Evolutionary conservation across 2,888 invertebrate genomes (phyloP).

Genomic region (Chrysodeixis includens): DNA sequence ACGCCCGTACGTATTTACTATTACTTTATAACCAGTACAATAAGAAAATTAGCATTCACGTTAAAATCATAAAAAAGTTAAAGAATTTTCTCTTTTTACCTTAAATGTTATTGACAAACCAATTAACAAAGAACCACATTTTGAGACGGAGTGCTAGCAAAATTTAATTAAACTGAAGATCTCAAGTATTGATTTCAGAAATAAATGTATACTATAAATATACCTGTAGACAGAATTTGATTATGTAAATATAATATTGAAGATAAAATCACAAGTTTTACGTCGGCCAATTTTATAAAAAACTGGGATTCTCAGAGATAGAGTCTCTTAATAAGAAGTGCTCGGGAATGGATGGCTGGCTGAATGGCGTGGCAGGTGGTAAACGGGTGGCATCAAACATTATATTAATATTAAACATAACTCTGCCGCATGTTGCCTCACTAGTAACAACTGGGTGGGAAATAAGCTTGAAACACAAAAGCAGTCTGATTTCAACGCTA

Average conservation of each 20-base stretch:
- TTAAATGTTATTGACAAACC: not conserved
- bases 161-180: constrained; percentile 9
- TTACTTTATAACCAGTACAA: constrained; percentile 2
- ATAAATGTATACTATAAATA: constrained; percentile 8
- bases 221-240: not conserved
- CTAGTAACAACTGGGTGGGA: not conserved
- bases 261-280: constrained; percentile 1
- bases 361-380: constrained; percentile 5
- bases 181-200: constrained; percentile 10
- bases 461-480: not conserved
- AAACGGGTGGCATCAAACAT: not conserved
- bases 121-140: not conserved
- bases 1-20: not conserved
- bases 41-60: not conserved
- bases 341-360: not conserved
- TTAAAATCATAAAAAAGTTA: not conserved
- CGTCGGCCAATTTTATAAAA: not conserved
- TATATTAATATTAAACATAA: constrained; percentile 1
- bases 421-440: not conserved
- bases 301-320: constrained; percentile 2
- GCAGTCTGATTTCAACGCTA: not conserved
- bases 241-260: not conserved
- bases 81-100: not conserved
- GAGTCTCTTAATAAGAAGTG: not conserved
- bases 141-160: constrained; percentile 2